phyloP scores from a whole-genome alignment of 2,888 invertebrate genomes.

The Heterodera filipjevi region DNA sequence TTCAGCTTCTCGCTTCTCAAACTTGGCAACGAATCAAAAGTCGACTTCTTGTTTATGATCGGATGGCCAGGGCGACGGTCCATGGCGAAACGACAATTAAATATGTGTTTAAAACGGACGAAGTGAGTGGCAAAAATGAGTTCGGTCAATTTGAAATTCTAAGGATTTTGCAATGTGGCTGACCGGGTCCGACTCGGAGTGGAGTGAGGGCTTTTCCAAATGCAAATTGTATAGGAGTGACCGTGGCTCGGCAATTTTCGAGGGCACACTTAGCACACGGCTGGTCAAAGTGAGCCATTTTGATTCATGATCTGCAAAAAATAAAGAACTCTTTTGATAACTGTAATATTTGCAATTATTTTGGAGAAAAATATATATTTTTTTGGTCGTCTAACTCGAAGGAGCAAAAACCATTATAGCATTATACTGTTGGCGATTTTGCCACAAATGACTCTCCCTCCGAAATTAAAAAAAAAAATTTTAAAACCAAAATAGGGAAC shows the following conservation, averaged over 20 bases:
- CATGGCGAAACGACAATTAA: constrained; percentile 57
- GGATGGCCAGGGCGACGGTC: constrained; percentile 44
- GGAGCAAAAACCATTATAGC: no score
- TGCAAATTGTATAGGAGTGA: constrained; percentile 49
- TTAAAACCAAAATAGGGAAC: no score
- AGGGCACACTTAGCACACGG: constrained; percentile 39
- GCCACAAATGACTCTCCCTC: no score
- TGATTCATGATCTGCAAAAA: no score
- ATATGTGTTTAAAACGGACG: constrained; percentile 52
- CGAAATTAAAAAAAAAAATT: no score
- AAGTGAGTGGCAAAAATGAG: constrained; percentile 40
- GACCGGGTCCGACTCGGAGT: constrained; percentile 60
- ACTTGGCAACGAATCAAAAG: constrained; percentile 45
- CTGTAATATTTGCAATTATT: no score
- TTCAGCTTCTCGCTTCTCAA: constrained; percentile 35
- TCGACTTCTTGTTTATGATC: constrained; percentile 11
- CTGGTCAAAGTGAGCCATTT: constrained; percentile 37
- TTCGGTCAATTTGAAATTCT: constrained; percentile 21
- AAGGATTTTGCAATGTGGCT: constrained; percentile 51
- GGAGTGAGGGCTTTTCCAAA: constrained; percentile 60
- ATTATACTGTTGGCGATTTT: no score
- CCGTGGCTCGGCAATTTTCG: constrained; percentile 54
- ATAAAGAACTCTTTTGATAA: no score
- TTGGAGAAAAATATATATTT: no score
- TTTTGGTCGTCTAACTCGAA: no score